Evolutionary conservation across 2,888 invertebrate species (phyloP).

Genomic region (Lymantria monacha): DNA sequence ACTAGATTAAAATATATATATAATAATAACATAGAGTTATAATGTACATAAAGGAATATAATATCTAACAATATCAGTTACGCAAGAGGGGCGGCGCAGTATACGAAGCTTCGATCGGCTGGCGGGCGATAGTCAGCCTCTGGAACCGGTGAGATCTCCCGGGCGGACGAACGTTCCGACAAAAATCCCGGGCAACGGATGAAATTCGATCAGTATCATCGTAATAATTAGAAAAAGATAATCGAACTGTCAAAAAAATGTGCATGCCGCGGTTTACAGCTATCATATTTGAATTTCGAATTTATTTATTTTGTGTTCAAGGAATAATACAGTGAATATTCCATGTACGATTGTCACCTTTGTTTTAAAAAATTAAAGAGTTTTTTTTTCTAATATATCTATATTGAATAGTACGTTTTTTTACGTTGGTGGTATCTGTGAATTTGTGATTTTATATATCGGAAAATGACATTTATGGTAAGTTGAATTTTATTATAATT

Average conservation of each 20-base stretch:
- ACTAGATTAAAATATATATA: neutral
- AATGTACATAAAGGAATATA: constrained; percentile 32
- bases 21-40: neutral
- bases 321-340: constrained; percentile 49
- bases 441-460: constrained; percentile 14
- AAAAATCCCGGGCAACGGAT: constrained; percentile 35
- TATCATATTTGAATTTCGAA: constrained; percentile 53
- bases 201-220: constrained; percentile 38
- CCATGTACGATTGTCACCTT: constrained; percentile 48
- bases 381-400: constrained; percentile 7
- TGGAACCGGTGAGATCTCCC: constrained; percentile 65
- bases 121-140: constrained; percentile 68
- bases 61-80: constrained; percentile 67
- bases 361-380: constrained; percentile 25
- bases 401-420: constrained; percentile 10
- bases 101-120: constrained; percentile 68
- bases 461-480: constrained; percentile 23
- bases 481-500: constrained; percentile 11
- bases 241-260: constrained; percentile 35
- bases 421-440: constrained; percentile 23
- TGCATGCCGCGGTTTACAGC: constrained; percentile 30
- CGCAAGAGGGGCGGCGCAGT: constrained; percentile 73
- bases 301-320: constrained; percentile 38
- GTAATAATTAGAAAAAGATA: constrained; percentile 39
- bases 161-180: constrained; percentile 50